A percentile compares a stretch with the other conserved stretches of the same genome.
phyloP scores from a whole-genome alignment of 1,140 invertebrate species.

The Drosophila pachea region DNA sequence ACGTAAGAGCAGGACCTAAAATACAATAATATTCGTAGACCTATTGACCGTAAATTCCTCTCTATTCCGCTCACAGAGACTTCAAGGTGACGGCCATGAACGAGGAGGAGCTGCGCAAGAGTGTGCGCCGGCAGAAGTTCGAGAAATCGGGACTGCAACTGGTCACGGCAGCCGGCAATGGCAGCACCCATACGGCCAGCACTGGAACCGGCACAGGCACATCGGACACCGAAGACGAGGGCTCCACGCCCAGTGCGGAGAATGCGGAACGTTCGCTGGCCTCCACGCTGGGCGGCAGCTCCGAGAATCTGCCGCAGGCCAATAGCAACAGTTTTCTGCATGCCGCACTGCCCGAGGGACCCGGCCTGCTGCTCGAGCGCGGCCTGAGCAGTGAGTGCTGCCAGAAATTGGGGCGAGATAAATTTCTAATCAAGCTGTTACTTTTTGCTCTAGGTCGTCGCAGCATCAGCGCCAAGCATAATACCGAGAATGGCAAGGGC shows the following conservation, averaged over 20 bases:
- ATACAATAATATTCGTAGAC: not conserved
- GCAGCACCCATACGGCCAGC: conserved; percentile 79
- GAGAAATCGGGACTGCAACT: conserved; percentile 80
- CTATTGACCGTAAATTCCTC: no score
- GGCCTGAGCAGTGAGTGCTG: conserved; percentile 77
- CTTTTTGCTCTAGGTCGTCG: conserved; percentile 62
- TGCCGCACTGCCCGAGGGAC: conserved; percentile 74
- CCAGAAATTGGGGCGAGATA: not conserved
- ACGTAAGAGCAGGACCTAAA: conserved; percentile 56
- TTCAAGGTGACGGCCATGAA: conserved; percentile 93
- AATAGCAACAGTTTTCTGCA: conserved; percentile 69
- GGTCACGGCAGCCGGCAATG: conserved; percentile 69
- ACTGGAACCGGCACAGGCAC: conserved; percentile 86
- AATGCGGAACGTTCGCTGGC: conserved; percentile 83
- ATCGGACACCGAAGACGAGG: conserved; percentile 88
- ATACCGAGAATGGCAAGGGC: conserved; percentile 73
- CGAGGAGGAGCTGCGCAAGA: conserved; percentile 89
- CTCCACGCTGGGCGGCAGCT: conserved; percentile 77
- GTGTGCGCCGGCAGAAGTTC: conserved; percentile 85
- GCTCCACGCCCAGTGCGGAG: conserved; percentile 87
- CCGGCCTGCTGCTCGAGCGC: conserved; percentile 68
- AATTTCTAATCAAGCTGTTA: not conserved
- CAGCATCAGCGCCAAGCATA: conserved; percentile 79
- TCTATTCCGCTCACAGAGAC: no score
- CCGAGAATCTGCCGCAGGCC: conserved; percentile 71